Evolutionary conservation across 2,888 invertebrate genomes (phyloP).

Genomic region (Apodemia duryi): DNA sequence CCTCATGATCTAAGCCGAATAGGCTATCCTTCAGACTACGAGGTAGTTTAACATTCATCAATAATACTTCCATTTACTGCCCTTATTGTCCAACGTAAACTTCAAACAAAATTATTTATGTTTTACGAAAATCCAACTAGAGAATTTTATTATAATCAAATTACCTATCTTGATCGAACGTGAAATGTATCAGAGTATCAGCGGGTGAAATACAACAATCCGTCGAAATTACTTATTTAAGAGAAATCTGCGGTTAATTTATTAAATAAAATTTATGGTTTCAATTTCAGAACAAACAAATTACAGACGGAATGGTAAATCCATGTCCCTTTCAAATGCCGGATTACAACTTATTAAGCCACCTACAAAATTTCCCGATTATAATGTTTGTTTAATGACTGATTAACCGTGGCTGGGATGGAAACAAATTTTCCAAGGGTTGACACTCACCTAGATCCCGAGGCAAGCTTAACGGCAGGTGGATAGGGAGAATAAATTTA

Average conservation of each 20-base stretch:
- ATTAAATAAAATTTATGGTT: slow-evolving; percentile 49
- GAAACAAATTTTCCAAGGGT: slow-evolving; percentile 21
- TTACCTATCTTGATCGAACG: background rate
- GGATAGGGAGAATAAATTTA: background rate
- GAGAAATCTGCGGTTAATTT: slow-evolving; percentile 16
- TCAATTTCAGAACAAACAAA: slow-evolving; percentile 53
- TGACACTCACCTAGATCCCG: background rate
- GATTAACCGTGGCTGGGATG: slow-evolving; percentile 35
- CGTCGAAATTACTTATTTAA: slow-evolving; percentile 4
- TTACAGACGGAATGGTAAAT: slow-evolving; percentile 50
- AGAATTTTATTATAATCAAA: too few relatives aligned
- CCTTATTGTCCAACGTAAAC: too few relatives aligned
- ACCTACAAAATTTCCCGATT: slow-evolving; percentile 51
- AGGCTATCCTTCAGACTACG: too few relatives aligned
- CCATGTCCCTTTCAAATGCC: slow-evolving; percentile 44
- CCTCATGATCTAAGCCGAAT: too few relatives aligned
- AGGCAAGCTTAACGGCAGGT: background rate
- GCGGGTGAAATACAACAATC: background rate
- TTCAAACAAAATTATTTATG: too few relatives aligned
- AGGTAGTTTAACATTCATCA: too few relatives aligned
- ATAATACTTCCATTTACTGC: too few relatives aligned
- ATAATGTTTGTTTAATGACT: slow-evolving; percentile 37
- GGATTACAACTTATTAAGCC: slow-evolving; percentile 64
- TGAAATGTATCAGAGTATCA: slow-evolving; percentile 1
- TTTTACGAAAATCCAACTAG: too few relatives aligned